A percentile compares a stretch with the other conserved stretches of the same genome.
Conservation (phyloP, 2,113 vertebrate species). For the Corythornis madagascariensis region DNA sequence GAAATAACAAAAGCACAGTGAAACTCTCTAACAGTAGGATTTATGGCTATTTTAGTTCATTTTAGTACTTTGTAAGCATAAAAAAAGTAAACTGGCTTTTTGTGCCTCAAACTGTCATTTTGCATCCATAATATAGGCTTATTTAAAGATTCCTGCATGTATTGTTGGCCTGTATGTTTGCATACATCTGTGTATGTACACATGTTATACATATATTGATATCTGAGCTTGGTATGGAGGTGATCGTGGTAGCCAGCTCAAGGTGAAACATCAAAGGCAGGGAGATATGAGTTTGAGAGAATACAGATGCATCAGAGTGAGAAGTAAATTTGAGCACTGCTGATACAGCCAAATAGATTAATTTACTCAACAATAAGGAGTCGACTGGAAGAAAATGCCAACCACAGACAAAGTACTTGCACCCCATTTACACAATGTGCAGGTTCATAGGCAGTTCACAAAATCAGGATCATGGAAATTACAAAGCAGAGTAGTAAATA, state of each 20-base stretch:
- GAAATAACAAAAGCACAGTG: background rate
- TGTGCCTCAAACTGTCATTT: background rate
- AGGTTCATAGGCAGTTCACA: background rate
- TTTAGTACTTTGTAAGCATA: background rate
- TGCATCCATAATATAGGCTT: background rate
- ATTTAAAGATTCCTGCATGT: background rate
- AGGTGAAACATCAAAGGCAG: background rate
- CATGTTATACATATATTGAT: background rate
- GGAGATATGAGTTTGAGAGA: background rate
- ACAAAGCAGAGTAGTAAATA: background rate
- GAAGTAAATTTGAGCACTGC: background rate
- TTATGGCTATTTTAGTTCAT: background rate
- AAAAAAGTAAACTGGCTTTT: background rate
- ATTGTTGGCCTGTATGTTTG: background rate
- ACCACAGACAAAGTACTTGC: background rate
- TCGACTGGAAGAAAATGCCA: background rate
- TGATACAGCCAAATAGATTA: background rate
- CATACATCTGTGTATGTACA: background rate
- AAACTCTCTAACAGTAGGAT: background rate
- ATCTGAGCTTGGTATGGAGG: background rate
- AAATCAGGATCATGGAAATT: background rate
- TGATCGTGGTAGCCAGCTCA: background rate
- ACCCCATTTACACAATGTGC: background rate
- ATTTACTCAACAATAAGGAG: background rate
- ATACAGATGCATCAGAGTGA: background rate